Percentiles rank a stretch among this genome's conserved stretches.
These are phyloP conservation scores for Micronycteris hirsuta DNA, from an alignment of 2,113 vertebrate species.

Conservation along the genomic window DNA sequence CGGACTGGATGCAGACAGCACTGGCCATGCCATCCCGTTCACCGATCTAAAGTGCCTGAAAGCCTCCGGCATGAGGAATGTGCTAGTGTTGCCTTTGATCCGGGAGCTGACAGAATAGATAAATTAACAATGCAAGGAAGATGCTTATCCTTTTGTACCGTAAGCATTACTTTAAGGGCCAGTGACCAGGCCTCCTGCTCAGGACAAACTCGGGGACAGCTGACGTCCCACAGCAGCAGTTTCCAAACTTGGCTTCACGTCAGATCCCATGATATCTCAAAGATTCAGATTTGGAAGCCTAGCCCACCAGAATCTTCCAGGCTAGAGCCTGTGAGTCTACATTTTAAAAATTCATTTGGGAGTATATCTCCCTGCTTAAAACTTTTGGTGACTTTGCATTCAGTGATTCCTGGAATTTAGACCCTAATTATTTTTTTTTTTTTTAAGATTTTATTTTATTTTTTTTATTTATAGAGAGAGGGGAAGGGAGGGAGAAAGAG, in stretches of 20 bases:
- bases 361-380: not conserved
- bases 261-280: not conserved
- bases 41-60: not conserved
- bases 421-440: too few relatives aligned
- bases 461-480: too few relatives aligned
- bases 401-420: not conserved
- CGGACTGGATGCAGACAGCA: rapidly evolving
- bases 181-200: not conserved
- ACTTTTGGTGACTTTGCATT: not conserved
- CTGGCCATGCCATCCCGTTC: not conserved
- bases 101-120: not conserved
- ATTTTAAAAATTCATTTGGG: not conserved
- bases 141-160: rapidly evolving
- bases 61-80: not conserved
- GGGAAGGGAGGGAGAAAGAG: too few relatives aligned
- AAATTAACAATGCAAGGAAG: not conserved
- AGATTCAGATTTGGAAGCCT: not conserved
- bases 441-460: too few relatives aligned
- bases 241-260: not conserved
- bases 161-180: not conserved
- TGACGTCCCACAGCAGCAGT: not conserved
- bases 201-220: rapidly evolving
- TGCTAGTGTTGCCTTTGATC: not conserved
- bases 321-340: not conserved
- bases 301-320: not conserved